Conservation (phyloP, 2,113 vertebrate species). For the Myocastor coypus region DNA sequence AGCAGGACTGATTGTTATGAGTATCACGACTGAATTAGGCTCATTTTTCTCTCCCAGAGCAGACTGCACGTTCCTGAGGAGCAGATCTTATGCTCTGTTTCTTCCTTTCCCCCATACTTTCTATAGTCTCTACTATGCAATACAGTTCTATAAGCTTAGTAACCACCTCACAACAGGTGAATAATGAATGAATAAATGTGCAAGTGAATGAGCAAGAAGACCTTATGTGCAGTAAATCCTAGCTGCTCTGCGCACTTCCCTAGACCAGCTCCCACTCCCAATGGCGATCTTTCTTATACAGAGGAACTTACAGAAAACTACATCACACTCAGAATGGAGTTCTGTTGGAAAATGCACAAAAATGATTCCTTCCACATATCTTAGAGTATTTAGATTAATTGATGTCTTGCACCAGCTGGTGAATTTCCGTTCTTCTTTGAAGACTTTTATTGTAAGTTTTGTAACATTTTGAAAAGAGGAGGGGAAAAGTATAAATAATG, state of each 20-base stretch:
- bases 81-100: neutral
- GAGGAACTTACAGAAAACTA: neutral
- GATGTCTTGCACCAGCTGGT: neutral
- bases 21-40: neutral
- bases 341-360: neutral
- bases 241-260: neutral
- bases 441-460: constrained; percentile 17
- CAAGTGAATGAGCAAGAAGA: neutral
- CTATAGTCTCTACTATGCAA: neutral
- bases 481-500: neutral
- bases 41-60: neutral
- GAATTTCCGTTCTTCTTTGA: neutral
- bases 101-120: neutral
- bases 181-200: neutral
- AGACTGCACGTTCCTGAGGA: neutral
- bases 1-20: neutral
- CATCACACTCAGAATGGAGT: neutral
- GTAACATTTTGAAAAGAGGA: constrained; percentile 39
- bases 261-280: neutral
- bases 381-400: constrained; percentile 13
- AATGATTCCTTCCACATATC: neutral
- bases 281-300: neutral
- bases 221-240: neutral
- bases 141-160: neutral
- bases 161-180: neutral